A percentile compares a stretch with the other conserved stretches of the same genome.
Evolutionary conservation across 1,140 invertebrate species (phyloP).

Genomic region (Drosophila simulans): DNA sequence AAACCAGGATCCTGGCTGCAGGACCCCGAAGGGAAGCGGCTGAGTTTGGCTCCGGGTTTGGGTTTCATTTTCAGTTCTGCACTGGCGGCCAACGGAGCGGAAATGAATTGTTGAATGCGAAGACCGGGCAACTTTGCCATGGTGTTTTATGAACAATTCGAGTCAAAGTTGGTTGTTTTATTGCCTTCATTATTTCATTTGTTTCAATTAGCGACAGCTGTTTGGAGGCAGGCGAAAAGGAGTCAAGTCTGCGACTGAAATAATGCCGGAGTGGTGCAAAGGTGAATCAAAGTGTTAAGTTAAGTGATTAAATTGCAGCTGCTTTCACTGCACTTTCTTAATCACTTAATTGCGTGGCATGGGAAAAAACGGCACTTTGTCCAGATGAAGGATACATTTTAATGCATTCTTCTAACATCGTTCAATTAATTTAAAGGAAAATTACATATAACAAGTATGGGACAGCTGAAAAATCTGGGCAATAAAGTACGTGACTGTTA

Average conservation of each 20-base stretch:
- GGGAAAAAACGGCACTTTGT: not conserved
- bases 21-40: conserved; percentile 34
- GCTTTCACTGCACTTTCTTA: not conserved
- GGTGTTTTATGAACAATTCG: conserved; percentile 54
- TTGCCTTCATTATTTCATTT: conserved; percentile 56
- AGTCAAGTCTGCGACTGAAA: conserved; percentile 19
- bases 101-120: conserved; percentile 61
- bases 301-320: conserved; percentile 14
- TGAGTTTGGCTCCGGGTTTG: conserved; percentile 23
- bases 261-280: conserved; percentile 3
- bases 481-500: conserved; percentile 41
- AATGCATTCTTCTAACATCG: no score
- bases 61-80: conserved; percentile 3
- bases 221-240: conserved; percentile 14
- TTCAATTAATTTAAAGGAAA: no score
- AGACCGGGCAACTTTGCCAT: conserved; percentile 28
- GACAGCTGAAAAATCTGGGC: not conserved
- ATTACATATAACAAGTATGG: no score
- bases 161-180: conserved; percentile 51
- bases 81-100: conserved; percentile 23
- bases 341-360: not conserved
- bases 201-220: conserved; percentile 57
- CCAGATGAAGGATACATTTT: not conserved
- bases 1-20: not conserved
- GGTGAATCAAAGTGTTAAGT: conserved; percentile 39